phyloP scores from a whole-genome alignment of 2,797 vertebrate species.

The Sebastes alutus region DNA sequence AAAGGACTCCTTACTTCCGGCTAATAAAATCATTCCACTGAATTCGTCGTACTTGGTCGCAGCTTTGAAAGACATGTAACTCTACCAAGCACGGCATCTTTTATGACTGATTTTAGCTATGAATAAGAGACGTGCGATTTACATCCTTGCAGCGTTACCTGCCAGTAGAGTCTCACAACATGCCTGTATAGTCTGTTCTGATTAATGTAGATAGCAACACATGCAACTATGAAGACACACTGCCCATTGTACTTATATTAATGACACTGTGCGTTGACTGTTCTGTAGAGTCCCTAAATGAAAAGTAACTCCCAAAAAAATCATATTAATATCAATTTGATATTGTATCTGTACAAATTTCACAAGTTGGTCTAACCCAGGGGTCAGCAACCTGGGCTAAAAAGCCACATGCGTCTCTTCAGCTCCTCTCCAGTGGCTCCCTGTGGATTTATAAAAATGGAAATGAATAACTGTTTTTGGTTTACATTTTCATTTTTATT shows the following conservation, averaged over 20 bases:
- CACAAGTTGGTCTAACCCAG: not conserved
- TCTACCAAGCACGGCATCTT: not conserved
- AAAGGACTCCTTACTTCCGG: constrained; percentile 23
- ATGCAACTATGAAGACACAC: not conserved
- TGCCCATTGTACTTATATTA: not conserved
- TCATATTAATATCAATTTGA: not conserved
- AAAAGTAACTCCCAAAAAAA: not conserved
- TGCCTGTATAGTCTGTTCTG: not conserved
- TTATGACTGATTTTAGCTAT: not conserved
- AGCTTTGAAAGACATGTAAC: constrained; percentile 26
- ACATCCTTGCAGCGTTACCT: not conserved
- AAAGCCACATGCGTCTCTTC: too few species aligned
- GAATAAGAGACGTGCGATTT: not conserved
- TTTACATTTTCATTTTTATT: too few species aligned
- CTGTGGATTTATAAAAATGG: too few species aligned
- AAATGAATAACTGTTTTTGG: too few species aligned
- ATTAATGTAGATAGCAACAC: not conserved
- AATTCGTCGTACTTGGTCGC: constrained; percentile 28
- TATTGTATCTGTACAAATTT: not conserved
- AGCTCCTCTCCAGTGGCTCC: too few species aligned
- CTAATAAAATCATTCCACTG: constrained; percentile 44
- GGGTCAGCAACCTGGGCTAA: too few species aligned
- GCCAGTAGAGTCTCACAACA: not conserved
- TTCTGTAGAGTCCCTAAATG: not conserved
- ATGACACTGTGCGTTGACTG: not conserved